Conservation (phyloP, 2,888 invertebrate species). For the Lithophane socia region DNA sequence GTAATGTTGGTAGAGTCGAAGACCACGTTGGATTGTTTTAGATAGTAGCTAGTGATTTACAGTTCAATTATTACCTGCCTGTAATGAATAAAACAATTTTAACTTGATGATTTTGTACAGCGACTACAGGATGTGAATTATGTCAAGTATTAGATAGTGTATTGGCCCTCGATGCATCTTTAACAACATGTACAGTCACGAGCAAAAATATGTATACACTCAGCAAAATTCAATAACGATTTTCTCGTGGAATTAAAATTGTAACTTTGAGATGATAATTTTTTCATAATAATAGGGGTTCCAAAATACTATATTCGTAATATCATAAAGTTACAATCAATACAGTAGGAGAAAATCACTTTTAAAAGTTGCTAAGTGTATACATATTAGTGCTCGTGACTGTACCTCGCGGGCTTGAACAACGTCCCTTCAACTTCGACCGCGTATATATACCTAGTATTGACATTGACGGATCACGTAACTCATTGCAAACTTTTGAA, state of each 20-base stretch:
- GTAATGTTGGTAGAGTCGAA: neutral
- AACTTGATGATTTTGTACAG: neutral
- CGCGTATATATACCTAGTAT: neutral
- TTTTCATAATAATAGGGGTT: no score
- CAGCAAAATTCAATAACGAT: no score
- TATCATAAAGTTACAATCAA: no score
- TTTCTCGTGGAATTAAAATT: no score
- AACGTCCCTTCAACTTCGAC: neutral
- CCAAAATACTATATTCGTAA: no score
- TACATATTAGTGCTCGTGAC: no score
- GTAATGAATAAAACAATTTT: slow-evolving; percentile 2
- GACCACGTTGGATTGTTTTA: slow-evolving; percentile 9
- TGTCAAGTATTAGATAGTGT: neutral
- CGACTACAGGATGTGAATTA: neutral
- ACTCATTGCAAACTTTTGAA: neutral
- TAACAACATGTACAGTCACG: no score
- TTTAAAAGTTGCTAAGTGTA: no score
- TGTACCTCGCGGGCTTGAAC: neutral
- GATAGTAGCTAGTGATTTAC: slow-evolving; percentile 16
- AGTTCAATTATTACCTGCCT: neutral
- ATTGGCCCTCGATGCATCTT: neutral
- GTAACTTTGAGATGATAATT: no score
- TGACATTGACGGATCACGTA: slow-evolving; percentile 4
- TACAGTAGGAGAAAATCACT: no score
- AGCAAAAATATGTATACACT: no score